Conservation (phyloP, 2,113 vertebrate species). For the Aspidoscelis tigris region DNA sequence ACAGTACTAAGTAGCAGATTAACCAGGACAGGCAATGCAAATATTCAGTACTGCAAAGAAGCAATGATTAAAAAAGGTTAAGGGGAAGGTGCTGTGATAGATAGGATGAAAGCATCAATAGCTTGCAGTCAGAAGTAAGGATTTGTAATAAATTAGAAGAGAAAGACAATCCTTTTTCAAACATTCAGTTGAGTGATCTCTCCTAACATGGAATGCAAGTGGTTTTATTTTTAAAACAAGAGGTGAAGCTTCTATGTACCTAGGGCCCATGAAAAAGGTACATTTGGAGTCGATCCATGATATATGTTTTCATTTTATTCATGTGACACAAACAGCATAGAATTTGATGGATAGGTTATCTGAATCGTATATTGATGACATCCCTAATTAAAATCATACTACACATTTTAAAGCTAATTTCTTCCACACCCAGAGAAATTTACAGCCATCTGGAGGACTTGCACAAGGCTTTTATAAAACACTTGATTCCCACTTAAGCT, state of each 20-base stretch:
- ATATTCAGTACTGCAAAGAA: no score
- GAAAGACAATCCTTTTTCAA: no score
- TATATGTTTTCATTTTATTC: neutral
- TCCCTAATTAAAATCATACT: constrained; percentile 6
- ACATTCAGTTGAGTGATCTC: no score
- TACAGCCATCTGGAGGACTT: neutral
- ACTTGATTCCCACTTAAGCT: neutral
- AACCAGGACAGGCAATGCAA: no score
- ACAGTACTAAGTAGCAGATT: neutral
- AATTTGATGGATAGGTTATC: constrained; percentile 3
- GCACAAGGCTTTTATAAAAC: neutral
- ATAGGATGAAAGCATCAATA: no score
- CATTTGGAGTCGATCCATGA: neutral
- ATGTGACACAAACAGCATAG: neutral
- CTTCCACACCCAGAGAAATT: constrained; percentile 6
- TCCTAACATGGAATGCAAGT: no score
- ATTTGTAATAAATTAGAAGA: no score
- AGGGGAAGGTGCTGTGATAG: no score
- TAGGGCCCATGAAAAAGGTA: neutral
- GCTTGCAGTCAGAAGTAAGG: no score
- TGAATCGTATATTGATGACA: constrained; percentile 17
- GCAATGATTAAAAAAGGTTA: no score
- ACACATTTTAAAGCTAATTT: constrained; percentile 3
- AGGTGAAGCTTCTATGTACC: neutral
- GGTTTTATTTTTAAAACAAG: no score